Percentiles rank a stretch among this genome's conserved stretches.
Conservation (phyloP, 64 coral and sea anemone genomes). For the Hydrozoanthus tunicans region DNA sequence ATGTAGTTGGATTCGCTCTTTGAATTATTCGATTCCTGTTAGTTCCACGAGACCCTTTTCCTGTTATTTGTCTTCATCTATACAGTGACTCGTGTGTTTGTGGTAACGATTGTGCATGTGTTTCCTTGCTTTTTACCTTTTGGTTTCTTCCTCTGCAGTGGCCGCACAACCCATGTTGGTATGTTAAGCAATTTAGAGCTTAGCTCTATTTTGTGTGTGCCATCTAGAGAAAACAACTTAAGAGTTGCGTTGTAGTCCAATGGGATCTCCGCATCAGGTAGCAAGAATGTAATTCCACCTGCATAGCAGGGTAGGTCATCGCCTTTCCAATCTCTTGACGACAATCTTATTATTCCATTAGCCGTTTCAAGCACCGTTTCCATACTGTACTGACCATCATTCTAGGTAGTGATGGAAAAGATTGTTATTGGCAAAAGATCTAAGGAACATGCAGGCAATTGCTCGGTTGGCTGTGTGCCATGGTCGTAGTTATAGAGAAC, state of each 20-base stretch:
- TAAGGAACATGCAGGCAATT: neutral
- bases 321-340: neutral
- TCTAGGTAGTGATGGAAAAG: neutral
- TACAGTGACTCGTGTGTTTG: no score
- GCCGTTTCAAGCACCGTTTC: neutral
- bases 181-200: neutral
- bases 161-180: neutral
- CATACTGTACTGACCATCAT: slow-evolving; percentile 19
- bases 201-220: neutral
- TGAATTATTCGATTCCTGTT: no score
- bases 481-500: no score
- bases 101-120: no score
- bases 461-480: neutral
- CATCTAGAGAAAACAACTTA: neutral
- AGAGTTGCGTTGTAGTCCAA: slow-evolving; percentile 6
- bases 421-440: neutral
- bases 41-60: no score
- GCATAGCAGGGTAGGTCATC: neutral
- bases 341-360: neutral
- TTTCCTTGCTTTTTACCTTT: no score
- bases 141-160: no score
- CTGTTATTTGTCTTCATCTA: no score
- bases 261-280: slow-evolving; percentile 1
- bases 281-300: slow-evolving; percentile 4
- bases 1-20: no score